Evolutionary conservation across 2,797 vertebrate species (phyloP), one percentile per base, ranked within the genome.

Genomic region (Alauda arvensis): DNA sequence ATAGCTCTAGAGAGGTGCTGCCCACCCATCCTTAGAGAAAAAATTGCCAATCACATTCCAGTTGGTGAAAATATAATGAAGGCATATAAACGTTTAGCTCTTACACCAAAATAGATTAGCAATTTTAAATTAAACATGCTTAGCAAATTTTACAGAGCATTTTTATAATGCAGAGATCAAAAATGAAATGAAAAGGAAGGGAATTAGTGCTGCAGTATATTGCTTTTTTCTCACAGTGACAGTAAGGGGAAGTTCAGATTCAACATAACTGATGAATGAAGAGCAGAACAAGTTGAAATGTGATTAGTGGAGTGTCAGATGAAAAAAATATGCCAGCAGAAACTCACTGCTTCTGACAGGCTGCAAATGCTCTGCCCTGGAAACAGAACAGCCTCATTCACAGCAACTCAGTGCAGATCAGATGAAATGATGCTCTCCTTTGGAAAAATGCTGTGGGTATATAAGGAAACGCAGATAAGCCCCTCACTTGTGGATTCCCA

Each of bases 401-500:
- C 21, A 11, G 28, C 42, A 39, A 33, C 19, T 40, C 9, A 1
- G 23, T 26, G 18, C 8, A 29, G 52, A 52, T 53, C 5, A n/a
- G 31, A 39, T 55, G 67, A 78, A 87, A 59, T 24, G 2, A n/a
- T 60, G 7, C 23, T 33, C 12, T 43, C 8, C 34, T 70, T 75
- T 57, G 51, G 28, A 16, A 51, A 43, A 85, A n/a, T 24, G 28
- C 28, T 68, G 48, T 24, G 21, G 37, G 24, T 61, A 39, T 34
- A 15, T 34, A 51, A 74, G 18, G 26, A 37, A 42, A 63, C 29
- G 10, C 24, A 17, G 18, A 4, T 2, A 39, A 45, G 28, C 8
- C 2, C 21, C 37, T 14, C 3, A 18, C 0, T 0, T 37, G 49
- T 52, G 48, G 42, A 31, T 79, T 17, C 29, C 40, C 1, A 1